Base-by-base conservation (phyloP, 2,797 vertebrate genomes). In the Leptoclinus maculatus region DNA sequence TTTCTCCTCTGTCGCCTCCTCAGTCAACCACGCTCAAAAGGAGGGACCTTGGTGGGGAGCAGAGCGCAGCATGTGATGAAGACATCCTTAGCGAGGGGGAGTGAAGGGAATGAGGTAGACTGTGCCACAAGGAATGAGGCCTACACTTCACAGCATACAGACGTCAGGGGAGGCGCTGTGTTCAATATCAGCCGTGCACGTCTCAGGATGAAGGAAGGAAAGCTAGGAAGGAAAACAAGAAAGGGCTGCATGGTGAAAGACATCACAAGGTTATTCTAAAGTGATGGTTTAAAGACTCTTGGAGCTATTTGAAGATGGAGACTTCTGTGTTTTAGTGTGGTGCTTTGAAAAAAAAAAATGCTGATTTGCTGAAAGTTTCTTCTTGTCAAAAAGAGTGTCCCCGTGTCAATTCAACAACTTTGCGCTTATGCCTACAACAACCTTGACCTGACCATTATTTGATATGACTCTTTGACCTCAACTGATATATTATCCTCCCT, bases 201-300 rank as follows among this genome's bases (percentile, higher is more conserved):
- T 85, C 84, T 87, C 66, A 36, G 84, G 81, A 91, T 90, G 72
- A 92, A 86, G 85, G 62, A 68, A 81, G 39, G 47, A 88, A 45
- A 10, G 51, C 74, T 82, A 45, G 68, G 73, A 65, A 85, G 71
- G 76, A 90, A 87, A 90, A 90, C 76, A 89, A 91, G 79, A 89
- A 90, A 88, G 83, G 60, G 41, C 73, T 5, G 56, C 25, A 77
- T 79, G 64, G 86, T 92, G 83, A 94, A 93, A 94, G 91, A 90
- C 92, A 89, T 89, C 89, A 92, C 92, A 94, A 94, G 88, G 91
- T 93, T 93, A 90, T 91, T 91, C 77, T 82, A 89, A 92, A 91
- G 93, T 68, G 81, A 83, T 71, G 78, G 63, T 87, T 89, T 85
- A 88, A 91, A 94, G 90, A 87, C 83, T 70, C 45, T 25, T 21